A percentile compares a stretch with the other conserved stretches of the same genome.
These are phyloP conservation scores for Gobio occitaniae DNA, from an alignment of 2,797 vertebrate species.

Conservation along the genomic window DNA sequence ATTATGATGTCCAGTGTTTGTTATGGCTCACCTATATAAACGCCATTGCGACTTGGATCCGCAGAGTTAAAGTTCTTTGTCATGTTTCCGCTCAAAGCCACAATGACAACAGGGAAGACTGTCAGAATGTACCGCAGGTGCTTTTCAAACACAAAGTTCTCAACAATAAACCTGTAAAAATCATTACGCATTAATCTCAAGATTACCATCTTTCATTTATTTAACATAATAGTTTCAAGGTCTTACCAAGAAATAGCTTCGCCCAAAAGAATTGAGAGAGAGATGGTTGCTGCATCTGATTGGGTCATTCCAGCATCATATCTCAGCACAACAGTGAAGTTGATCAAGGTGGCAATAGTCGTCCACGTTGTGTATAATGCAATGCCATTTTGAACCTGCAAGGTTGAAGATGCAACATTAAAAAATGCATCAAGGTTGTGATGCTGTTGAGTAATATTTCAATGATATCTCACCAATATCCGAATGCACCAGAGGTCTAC, in stretches of 20 bases:
- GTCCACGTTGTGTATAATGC: slow-evolving; percentile 82
- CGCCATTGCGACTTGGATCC: slow-evolving; percentile 62
- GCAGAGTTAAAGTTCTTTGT: slow-evolving; percentile 70
- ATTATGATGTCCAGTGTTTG: not conserved
- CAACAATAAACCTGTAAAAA: slow-evolving; percentile 77
- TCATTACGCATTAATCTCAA: not conserved
- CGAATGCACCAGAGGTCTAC: slow-evolving; percentile 83
- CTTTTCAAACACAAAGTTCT: slow-evolving; percentile 81
- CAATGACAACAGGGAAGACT: slow-evolving; percentile 80
- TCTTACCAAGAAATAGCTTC: slow-evolving; percentile 70
- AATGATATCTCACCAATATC: slow-evolving; percentile 74
- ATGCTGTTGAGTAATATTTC: not conserved
- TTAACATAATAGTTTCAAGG: not conserved
- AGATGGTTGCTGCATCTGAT: slow-evolving; percentile 65
- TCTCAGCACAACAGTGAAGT: slow-evolving; percentile 78
- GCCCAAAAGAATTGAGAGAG: slow-evolving; percentile 66
- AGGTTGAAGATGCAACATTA: not conserved
- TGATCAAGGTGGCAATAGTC: slow-evolving; percentile 81
- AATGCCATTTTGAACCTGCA: slow-evolving; percentile 85
- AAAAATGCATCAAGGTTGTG: not conserved
- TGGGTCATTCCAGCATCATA: slow-evolving; percentile 70
- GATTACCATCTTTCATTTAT: not conserved
- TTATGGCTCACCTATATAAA: slow-evolving; percentile 75
- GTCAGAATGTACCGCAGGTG: slow-evolving; percentile 83
- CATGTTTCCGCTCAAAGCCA: slow-evolving; percentile 76